Evolutionary conservation across 2,113 vertebrate genomes (phyloP), one percentile per base, ranked within the genome.

Genomic region (Podiceps cristatus): DNA sequence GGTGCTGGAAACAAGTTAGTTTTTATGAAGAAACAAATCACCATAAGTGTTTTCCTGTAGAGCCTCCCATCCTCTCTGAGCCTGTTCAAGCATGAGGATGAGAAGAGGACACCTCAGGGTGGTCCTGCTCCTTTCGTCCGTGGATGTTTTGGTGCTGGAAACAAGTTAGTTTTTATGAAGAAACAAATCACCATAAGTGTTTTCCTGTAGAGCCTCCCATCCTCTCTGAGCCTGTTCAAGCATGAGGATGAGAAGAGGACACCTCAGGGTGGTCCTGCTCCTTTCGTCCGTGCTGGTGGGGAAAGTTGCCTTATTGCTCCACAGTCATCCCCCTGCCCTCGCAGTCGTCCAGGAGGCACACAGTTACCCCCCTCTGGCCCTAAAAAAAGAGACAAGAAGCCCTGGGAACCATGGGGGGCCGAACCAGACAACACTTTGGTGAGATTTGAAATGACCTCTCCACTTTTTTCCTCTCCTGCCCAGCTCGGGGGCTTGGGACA

Each of bases 271-370:
- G 62, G 15, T 59, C n/a, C 45, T 47, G 45, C 33, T 79, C 24
- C 25, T 64, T 64, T 28, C 33, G 9, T 37, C 58, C 59, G 14
- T 35, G 59, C 44, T 59, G 59, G 23, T 40, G 20, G 7, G 13
- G 7, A 52, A 47, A 5, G 60, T 7, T 67, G 29, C 4, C 33
- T 49, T 40, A 3, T 7, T 23, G 13, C 10, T 20, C 33, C 33
- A 16, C 68, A 67, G 52, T 17, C 63, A 35, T 3, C 10, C 13
- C 22, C 14, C 9, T 42, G 52, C 42, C 27, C 40, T 28, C 69
- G n/a, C 13, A 79, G 42, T 9, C 6, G 6, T 14, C 27, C 3
- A 0, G 12, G 13, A 27, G 42, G 27, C 4, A 15, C 13, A 18
- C 3, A 55, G 19, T 31, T 76, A 13, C 13, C 24, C 13, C 0